Evolutionary conservation across 2,797 vertebrate genomes (phyloP), one percentile per base, ranked within the genome.

Genomic region (Somateria mollissima): DNA sequence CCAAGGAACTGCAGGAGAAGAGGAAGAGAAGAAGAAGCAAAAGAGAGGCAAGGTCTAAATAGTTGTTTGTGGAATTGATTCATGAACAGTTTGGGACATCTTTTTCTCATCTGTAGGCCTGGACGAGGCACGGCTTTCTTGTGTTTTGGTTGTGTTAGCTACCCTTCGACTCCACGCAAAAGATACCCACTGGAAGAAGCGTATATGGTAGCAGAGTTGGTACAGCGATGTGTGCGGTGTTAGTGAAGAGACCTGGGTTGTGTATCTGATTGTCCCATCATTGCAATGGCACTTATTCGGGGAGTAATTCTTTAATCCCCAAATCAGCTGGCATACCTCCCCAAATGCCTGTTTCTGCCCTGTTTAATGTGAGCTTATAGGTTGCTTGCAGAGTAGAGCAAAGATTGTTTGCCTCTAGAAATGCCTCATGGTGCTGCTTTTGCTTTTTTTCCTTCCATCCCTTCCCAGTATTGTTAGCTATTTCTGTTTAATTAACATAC

Each of bases 11-110:
- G 97, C 75, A 22, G 99, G 98, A 47, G 99, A 99, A 97, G 99
- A 99, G 86, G 99, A 99, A 83, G 99, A 99, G 96, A 99, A 99
- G 96, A 99, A 99, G 97, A 99, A 99, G 94, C 99, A 99, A 97
- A 99, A 99, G 97, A 98, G 99, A 99, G 99, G 99, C 99, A 93
- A 97, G 96, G 90, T 95, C 90, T 95, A 93, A 94, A 87, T 91
- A 72, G 87, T 60, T 93, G 91, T 19, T 39, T 49, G 45, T 39
- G 85, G 94, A 90, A 88, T 81, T 93, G 91, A 60, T 91, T 65
- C 58, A 37, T 72, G 56, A 87, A 54, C 54, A 19, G 51, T 64
- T 87, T 84, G 85, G 56, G 60, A 14, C 64, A 39, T 82, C 36
- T 36, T 37, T 76, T 64, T 73, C 51, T 60, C 47, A 49, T 54